Percentiles rank a stretch among this genome's conserved stretches.
Evolutionary conservation across 2,888 invertebrate species (phyloP).

Genomic region (Lymantria monacha): DNA sequence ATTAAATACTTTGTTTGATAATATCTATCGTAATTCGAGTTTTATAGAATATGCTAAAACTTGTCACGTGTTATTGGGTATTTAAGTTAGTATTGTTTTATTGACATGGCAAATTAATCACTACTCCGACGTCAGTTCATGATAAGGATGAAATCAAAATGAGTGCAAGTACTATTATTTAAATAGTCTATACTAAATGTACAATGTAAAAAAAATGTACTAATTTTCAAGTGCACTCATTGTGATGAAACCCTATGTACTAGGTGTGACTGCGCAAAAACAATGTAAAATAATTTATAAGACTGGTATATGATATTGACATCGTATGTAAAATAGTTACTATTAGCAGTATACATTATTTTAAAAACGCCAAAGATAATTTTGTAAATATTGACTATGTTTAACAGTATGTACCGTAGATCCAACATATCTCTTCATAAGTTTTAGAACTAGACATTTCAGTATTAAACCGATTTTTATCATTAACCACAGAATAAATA

Average conservation of each 20-base stretch:
- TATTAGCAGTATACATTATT: slow-evolving; percentile 28
- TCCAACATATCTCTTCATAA: slow-evolving; percentile 21
- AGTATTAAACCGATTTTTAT: slow-evolving; percentile 23
- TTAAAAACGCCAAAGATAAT: slow-evolving; percentile 40
- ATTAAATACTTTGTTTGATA: slow-evolving; percentile 8
- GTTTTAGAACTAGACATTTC: slow-evolving; percentile 24
- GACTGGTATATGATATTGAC: slow-evolving; percentile 37
- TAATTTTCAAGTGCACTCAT: slow-evolving; percentile 25
- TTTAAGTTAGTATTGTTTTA: neutral
- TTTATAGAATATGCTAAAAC: neutral
- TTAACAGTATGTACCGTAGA: slow-evolving; percentile 30
- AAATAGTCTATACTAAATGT: neutral
- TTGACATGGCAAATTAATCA: slow-evolving; percentile 14
- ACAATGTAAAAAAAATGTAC: neutral
- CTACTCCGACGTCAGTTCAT: slow-evolving; percentile 10
- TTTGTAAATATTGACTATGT: slow-evolving; percentile 37
- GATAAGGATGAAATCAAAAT: slow-evolving; percentile 37
- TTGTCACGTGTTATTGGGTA: neutral
- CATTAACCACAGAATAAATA: slow-evolving; percentile 6
- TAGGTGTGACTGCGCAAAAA: slow-evolving; percentile 24
- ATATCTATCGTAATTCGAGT: slow-evolving; percentile 10
- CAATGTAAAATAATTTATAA: slow-evolving; percentile 38
- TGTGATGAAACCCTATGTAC: slow-evolving; percentile 38
- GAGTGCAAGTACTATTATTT: slow-evolving; percentile 20
- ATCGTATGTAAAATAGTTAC: slow-evolving; percentile 38